Conservation (phyloP, 2,113 vertebrate species). For the Mellivora capensis region DNA sequence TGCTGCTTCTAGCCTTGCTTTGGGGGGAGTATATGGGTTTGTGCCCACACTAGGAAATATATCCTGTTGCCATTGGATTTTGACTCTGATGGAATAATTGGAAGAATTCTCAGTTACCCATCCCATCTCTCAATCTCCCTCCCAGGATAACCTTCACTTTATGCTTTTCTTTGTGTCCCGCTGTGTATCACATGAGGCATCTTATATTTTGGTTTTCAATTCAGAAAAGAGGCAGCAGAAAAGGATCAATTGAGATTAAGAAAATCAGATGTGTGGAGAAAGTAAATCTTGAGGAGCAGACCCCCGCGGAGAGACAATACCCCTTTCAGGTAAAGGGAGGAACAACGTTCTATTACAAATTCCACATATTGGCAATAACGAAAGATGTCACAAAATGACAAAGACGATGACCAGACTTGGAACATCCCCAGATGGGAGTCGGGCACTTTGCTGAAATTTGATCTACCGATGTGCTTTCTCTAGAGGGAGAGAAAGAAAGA, state of each 20-base stretch:
- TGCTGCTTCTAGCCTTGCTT: neutral
- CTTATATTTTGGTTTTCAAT: conserved; percentile 2
- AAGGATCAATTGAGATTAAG: conserved; percentile 70
- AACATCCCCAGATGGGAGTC: neutral
- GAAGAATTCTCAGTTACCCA: neutral
- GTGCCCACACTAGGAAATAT: neutral
- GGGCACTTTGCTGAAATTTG: neutral
- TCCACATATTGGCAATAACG: neutral
- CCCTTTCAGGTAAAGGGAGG: conserved; percentile 78
- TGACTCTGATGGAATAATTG: neutral
- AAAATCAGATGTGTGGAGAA: conserved; percentile 79
- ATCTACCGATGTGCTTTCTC: neutral
- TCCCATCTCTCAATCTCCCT: neutral
- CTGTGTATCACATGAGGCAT: neutral
- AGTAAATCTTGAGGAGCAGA: conserved; percentile 75
- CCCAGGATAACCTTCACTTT: neutral
- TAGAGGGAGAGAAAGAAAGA: neutral
- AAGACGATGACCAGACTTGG: neutral
- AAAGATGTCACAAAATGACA: neutral
- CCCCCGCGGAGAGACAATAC: conserved; percentile 78
- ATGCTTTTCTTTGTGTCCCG: neutral
- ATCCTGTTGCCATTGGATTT: neutral
- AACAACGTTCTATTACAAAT: neutral
- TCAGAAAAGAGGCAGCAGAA: conserved; percentile 79
- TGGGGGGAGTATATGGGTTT: neutral